Conservation (phyloP, 2,113 vertebrate genomes). For the Clarias macrocephalus region DNA sequence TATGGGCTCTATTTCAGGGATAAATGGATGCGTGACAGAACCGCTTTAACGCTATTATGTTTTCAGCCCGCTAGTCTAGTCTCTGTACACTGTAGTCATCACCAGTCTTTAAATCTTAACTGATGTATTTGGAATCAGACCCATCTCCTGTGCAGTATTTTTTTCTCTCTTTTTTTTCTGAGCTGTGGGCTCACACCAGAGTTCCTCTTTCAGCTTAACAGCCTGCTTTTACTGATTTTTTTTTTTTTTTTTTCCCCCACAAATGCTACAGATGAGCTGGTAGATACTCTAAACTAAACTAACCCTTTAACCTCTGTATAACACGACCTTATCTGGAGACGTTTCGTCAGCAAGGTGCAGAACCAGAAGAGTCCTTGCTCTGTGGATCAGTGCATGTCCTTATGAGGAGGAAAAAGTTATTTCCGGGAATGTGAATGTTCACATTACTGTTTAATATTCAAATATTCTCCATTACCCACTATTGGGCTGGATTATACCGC, state of each 20-base stretch:
- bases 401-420: background rate
- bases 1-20: constrained; percentile 4
- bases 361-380: background rate
- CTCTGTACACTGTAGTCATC: background rate
- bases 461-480: background rate
- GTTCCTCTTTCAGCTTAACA: constrained; percentile 36
- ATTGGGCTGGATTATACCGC: background rate
- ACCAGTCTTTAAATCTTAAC: background rate
- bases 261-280: background rate
- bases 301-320: background rate
- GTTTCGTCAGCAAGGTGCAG: constrained; percentile 3
- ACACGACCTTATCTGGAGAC: constrained; percentile 40
- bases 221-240: constrained; percentile 2
- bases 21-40: background rate
- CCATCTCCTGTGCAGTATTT: background rate
- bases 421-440: background rate
- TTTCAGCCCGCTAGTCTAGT: background rate
- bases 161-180: constrained; percentile 17
- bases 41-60: background rate
- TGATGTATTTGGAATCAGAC: background rate
- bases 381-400: constrained; percentile 14
- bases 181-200: background rate
- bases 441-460: background rate
- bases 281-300: background rate
- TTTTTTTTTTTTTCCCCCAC: background rate